Base-by-base conservation (phyloP, 2,888 invertebrate species). In the Mystacides longicornis region DNA sequence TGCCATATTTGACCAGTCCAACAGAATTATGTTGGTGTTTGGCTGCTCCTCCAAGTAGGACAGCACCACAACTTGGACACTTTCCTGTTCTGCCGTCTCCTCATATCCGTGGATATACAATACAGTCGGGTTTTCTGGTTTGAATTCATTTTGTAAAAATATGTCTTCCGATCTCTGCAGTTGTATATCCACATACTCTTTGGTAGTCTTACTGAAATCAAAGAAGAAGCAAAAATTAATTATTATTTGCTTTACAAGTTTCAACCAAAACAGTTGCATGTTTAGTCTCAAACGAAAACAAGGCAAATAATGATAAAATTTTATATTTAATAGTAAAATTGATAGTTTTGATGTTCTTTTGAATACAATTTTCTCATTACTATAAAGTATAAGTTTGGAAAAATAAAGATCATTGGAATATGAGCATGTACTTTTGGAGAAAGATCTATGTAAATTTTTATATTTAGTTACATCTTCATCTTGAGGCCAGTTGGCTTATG, bases 1-100 rank as follows among this genome's bases (percentile, higher is more conserved):
- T 0, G 76, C 75, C 60, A 77, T 75, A 23, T 72, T 67, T 55
- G 75, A 70, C 77, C 77, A 77, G 54, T 77, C 74, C 11, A 77
- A 55, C 0, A 77, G 68, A 1, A 77, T 54, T 0, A 76, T 69
- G 58, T 77, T 77, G 45, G 69, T 68, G 72, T 75, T 64, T 60
- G 70, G 50, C 65, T 72, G 52, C 2, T 63, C 19, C 42, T 59
- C 62, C 47, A 76, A 63, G 57, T 75, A 75, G 1, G 74, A 69
- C 1, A 61, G 54, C 4, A 75, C 62, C 0, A 77, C 67, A 0
- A 74, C 71, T 0, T 65, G 71, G 18, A 76, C 75, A 0, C 74
- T 76, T 1, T 73, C 73, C 0, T 75, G 75, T 2, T 63, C 51
- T 0, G 62, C 59, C 21, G 64, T 67, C 7, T 77, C 77, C 20